Base-by-base conservation (phyloP, 2,797 vertebrate genomes). In the Carduelis carduelis region DNA sequence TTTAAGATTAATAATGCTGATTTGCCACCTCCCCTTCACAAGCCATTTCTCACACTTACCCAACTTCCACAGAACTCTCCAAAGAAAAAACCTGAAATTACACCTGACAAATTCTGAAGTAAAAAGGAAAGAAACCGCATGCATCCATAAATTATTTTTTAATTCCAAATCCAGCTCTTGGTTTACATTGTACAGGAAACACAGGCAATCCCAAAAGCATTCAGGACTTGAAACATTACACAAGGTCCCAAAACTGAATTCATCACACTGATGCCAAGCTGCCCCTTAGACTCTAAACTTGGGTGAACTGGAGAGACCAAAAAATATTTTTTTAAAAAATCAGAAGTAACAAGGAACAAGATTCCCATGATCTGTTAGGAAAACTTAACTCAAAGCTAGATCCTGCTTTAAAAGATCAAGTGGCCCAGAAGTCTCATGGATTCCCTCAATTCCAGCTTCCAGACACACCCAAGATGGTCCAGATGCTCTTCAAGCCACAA, bases 131-230 rank as follows among this genome's bases (percentile, higher is more conserved):
- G 39, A 61, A 41, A 56, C 8, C 6, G 15, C 1, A 7, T 16
- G 9, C 61, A 89, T 50, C 50, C 43, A 75, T 83, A 85, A 86
- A 71, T 88, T 88, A 65, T 20, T 34, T 46, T 46, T 96, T 96
- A 92, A 95, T 96, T 95, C 89, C 71, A 72, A 81, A 90, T 59
- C 34, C 64, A 90, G 47, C 41, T 74, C 44, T 70, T 27, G 6
- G 30, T 68, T 82, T 91, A 85, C 53, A 60, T 4, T 21, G 34
- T 18, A 47, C 46, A 50, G 17, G 56, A 65, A 66, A 34, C 55
- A 78, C 5, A 49, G 26, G 39, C 44, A 72, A 57, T 16, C 32
- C 70, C 41, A 41, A 35, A 59, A 76, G 32, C 27, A 30, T 44
- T 56, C 55, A 60, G 35, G 32, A 69, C 5, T 57, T 57, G 39